A percentile compares a stretch with the other conserved stretches of the same genome.
Evolutionary conservation across 2,888 invertebrate genomes (phyloP).

Genomic region (Hedya salicella): DNA sequence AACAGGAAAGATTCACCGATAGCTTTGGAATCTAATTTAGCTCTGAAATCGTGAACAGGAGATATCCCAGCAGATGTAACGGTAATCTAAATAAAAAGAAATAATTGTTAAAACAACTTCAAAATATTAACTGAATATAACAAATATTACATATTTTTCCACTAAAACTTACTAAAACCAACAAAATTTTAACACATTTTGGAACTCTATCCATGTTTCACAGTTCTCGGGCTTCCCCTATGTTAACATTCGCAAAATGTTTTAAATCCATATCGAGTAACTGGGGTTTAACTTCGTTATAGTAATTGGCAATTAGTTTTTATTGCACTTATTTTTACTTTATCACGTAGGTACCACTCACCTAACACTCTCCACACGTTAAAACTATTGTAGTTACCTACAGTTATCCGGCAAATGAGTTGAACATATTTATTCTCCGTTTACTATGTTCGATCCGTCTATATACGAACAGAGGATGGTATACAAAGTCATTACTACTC

Average conservation of each 20-base stretch:
- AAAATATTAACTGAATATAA: constrained; percentile 13
- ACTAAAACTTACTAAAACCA: constrained; percentile 25
- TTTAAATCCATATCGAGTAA: neutral
- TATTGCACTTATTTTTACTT: constrained; percentile 7
- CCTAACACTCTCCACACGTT: constrained; percentile 12
- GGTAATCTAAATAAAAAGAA: constrained; percentile 52
- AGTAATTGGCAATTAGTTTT: constrained; percentile 36
- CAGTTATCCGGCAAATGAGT: constrained; percentile 73
- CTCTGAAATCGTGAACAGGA: constrained; percentile 73
- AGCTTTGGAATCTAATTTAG: constrained; percentile 60
- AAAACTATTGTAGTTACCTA: constrained; percentile 12
- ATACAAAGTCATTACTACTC: constrained; percentile 63
- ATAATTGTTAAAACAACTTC: constrained; percentile 43
- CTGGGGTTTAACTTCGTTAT: constrained; percentile 8
- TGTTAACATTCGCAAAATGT: constrained; percentile 19
- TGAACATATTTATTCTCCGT: constrained; percentile 74
- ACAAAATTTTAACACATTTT: constrained; percentile 14
- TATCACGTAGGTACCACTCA: constrained; percentile 30
- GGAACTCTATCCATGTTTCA: constrained; percentile 27
- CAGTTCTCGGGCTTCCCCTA: constrained; percentile 8
- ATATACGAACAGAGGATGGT: constrained; percentile 73
- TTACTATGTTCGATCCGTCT: constrained; percentile 74
- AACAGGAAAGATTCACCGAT: constrained; percentile 57
- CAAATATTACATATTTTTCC: neutral
- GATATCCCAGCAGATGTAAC: constrained; percentile 68